phyloP scores from a whole-genome alignment of 2,888 invertebrate genomes.

The Rhorus exstirpatorius region DNA sequence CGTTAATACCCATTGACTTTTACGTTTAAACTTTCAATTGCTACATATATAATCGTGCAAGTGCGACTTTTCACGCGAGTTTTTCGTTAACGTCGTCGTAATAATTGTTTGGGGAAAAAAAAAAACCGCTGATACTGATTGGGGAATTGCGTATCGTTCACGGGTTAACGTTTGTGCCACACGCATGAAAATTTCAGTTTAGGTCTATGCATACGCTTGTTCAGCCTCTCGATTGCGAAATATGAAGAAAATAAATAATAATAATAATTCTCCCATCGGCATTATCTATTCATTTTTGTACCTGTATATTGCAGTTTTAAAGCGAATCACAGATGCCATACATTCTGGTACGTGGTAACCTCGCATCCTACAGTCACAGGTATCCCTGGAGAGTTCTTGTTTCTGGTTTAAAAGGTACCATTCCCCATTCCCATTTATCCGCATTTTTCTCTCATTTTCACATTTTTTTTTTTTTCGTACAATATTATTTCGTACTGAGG shows the following conservation, averaged over 20 bases:
- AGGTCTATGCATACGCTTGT: slow-evolving; percentile 27
- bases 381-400: slow-evolving; percentile 96
- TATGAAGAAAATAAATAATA: slow-evolving; percentile 3
- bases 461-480: slow-evolving; percentile 6
- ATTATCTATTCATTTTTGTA: slow-evolving; percentile 53
- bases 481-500: slow-evolving; percentile 3
- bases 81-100: slow-evolving; percentile 25
- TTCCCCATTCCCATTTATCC: slow-evolving; percentile 56
- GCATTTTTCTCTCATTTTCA: slow-evolving; percentile 17
- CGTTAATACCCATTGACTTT: slow-evolving; percentile 7
- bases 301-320: slow-evolving; percentile 73
- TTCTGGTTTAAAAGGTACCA: slow-evolving; percentile 93
- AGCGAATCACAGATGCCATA: slow-evolving; percentile 91
- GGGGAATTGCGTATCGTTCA: slow-evolving; percentile 15
- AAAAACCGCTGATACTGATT: not conserved
- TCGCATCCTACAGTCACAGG: slow-evolving; percentile 94
- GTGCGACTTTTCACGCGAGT: slow-evolving; percentile 10
- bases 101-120: slow-evolving; percentile 7
- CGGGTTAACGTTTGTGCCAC: not conserved
- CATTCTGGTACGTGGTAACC: slow-evolving; percentile 95
- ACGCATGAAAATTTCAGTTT: not conserved
- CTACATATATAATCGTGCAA: slow-evolving; percentile 4
- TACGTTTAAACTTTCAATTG: slow-evolving; percentile 10
- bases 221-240: slow-evolving; percentile 15
- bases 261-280: slow-evolving; percentile 7